Conservation (phyloP, 2,888 invertebrate species). For the Callosobruchus maculatus region DNA sequence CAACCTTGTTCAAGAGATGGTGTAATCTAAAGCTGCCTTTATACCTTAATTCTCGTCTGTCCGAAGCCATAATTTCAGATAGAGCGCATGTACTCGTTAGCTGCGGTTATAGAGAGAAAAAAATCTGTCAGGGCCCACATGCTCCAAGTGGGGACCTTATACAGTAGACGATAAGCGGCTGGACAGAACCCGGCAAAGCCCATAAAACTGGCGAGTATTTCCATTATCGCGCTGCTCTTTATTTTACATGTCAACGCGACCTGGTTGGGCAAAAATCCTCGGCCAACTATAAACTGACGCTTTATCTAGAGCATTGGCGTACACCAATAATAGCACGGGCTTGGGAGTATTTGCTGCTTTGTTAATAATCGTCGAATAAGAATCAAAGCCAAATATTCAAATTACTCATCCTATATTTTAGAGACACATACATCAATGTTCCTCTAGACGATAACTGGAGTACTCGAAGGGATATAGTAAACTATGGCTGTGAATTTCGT, state of each 20-base stretch:
- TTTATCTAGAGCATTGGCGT: not conserved
- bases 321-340: too few relatives aligned
- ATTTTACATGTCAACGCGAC: not conserved
- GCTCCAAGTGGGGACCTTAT: not conserved
- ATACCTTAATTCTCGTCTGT: not conserved
- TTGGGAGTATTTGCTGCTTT: too few relatives aligned
- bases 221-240: not conserved
- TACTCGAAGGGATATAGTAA: too few relatives aligned
- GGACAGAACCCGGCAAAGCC: not conserved
- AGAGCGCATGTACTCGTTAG: not conserved
- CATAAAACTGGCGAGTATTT: not conserved
- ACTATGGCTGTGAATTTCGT: too few relatives aligned
- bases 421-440: too few relatives aligned
- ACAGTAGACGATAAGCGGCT: not conserved
- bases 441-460: too few relatives aligned
- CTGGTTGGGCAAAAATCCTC: not conserved
- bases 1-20: too few relatives aligned
- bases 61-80: not conserved
- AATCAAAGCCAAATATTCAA: too few relatives aligned
- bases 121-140: not conserved
- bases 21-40: too few relatives aligned
- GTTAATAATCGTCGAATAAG: too few relatives aligned
- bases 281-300: not conserved
- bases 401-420: too few relatives aligned
- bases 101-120: not conserved